phyloP scores from a whole-genome alignment of 2,797 vertebrate species.

The Falco peregrinus region DNA sequence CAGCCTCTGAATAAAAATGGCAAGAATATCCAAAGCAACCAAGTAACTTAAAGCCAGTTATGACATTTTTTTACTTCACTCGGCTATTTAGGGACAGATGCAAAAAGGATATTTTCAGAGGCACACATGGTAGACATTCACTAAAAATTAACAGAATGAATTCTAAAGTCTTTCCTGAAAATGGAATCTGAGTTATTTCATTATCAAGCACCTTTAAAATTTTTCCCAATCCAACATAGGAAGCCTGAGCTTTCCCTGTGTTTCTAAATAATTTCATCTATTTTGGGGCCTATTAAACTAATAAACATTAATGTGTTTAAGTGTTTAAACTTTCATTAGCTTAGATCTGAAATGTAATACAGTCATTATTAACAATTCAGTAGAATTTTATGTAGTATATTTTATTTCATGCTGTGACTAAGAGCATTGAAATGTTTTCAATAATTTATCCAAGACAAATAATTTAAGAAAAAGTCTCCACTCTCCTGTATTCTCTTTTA shows the following conservation, averaged over 20 bases:
- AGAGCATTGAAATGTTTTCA: slow-evolving; percentile 15
- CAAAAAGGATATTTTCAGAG: slow-evolving; percentile 44
- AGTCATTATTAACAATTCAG: slow-evolving; percentile 29
- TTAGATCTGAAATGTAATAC: background rate
- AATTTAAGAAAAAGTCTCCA: background rate
- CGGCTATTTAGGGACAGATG: slow-evolving; percentile 26
- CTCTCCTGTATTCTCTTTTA: background rate
- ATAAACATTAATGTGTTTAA: background rate
- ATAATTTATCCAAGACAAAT: slow-evolving; percentile 20
- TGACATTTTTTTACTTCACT: background rate
- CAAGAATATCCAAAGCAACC: slow-evolving; percentile 6
- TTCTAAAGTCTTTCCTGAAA: slow-evolving; percentile 5
- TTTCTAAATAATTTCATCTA: background rate
- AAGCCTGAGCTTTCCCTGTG: background rate
- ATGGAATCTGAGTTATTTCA: background rate
- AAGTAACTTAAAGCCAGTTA: slow-evolving; percentile 7
- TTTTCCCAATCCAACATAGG: background rate
- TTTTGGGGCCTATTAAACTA: background rate
- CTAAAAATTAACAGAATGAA: background rate
- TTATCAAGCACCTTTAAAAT: background rate
- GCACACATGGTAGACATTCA: background rate
- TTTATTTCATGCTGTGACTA: slow-evolving; percentile 78
- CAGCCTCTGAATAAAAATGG: background rate
- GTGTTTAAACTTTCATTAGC: background rate
- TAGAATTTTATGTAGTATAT: slow-evolving; percentile 30